Conservation (phyloP, 2,888 invertebrate genomes). For the Lasioglossum morio region DNA sequence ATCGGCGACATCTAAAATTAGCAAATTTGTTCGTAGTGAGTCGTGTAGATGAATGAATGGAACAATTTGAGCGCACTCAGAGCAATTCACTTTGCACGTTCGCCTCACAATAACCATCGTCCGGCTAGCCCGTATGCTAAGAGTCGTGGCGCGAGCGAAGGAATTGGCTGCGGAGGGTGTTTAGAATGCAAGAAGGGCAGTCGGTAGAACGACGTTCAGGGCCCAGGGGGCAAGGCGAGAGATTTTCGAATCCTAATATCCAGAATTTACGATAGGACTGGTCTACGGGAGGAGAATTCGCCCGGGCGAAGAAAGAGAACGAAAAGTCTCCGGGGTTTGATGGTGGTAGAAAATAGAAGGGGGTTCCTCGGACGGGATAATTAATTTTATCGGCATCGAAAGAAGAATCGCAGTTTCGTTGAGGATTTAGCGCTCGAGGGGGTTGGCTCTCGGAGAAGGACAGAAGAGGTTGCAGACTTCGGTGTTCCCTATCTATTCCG, state of each 20-base stretch:
- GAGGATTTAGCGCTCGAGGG: slow-evolving; percentile 51
- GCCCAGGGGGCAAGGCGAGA: neutral
- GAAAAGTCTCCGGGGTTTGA: slow-evolving; percentile 22
- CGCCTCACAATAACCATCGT: slow-evolving; percentile 2
- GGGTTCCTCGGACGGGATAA: slow-evolving; percentile 61
- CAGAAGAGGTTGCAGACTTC: slow-evolving; percentile 46
- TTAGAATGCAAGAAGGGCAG: slow-evolving; percentile 21
- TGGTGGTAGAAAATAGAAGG: slow-evolving; percentile 33
- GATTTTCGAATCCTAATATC: slow-evolving; percentile 52
- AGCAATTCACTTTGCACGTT: neutral
- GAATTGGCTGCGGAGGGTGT: neutral
- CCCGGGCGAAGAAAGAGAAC: slow-evolving; percentile 27
- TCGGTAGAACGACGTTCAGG: neutral
- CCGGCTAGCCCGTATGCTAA: neutral
- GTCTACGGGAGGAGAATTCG: slow-evolving; percentile 24
- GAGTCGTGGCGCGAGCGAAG: neutral
- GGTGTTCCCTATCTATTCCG: slow-evolving; percentile 48
- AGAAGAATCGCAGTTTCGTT: slow-evolving; percentile 66
- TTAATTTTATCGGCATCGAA: slow-evolving; percentile 69
- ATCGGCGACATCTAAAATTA: neutral
- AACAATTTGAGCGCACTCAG: neutral
- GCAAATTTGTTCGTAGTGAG: neutral
- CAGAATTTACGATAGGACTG: slow-evolving; percentile 55
- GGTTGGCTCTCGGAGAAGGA: slow-evolving; percentile 32
- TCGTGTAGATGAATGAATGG: neutral